These are phyloP conservation scores for Fissipunctia ypsillon DNA, from an alignment of 2,888 invertebrate genomes.

Conservation along the genomic window DNA sequence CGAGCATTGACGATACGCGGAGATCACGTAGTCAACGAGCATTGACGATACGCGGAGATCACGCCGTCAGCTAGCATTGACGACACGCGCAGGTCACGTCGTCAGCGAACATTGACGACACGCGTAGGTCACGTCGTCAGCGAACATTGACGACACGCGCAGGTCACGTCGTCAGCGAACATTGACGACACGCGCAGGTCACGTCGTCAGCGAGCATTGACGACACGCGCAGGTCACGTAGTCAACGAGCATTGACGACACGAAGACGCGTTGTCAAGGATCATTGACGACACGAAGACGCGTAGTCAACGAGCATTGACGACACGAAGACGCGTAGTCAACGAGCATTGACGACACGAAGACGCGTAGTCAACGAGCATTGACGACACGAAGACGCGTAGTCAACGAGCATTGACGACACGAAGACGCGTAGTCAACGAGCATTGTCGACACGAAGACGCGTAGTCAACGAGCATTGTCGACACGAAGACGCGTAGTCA, in stretches of 20 bases:
- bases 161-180: constrained; percentile 14
- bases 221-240: constrained; percentile 16
- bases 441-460: constrained; percentile 35
- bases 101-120: constrained; percentile 16
- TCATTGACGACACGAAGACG: constrained; percentile 42
- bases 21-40: constrained; percentile 9
- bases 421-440: constrained; percentile 36
- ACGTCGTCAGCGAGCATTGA: constrained; percentile 30
- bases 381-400: constrained; percentile 42
- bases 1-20: constrained; percentile 21
- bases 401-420: constrained; percentile 41
- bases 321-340: constrained; percentile 37
- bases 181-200: constrained; percentile 28
- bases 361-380: constrained; percentile 43
- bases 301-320: constrained; percentile 37
- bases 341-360: constrained; percentile 34
- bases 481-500: constrained; percentile 23
- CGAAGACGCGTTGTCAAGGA: constrained; percentile 34
- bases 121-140: constrained; percentile 13
- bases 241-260: constrained; percentile 46
- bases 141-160: constrained; percentile 22
- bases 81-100: background rate
- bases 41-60: constrained; percentile 23
- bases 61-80: constrained; percentile 24
- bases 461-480: constrained; percentile 11